Evolutionary conservation across 2,888 invertebrate genomes (phyloP).

Genomic region (Drosophila subsilvestris): DNA sequence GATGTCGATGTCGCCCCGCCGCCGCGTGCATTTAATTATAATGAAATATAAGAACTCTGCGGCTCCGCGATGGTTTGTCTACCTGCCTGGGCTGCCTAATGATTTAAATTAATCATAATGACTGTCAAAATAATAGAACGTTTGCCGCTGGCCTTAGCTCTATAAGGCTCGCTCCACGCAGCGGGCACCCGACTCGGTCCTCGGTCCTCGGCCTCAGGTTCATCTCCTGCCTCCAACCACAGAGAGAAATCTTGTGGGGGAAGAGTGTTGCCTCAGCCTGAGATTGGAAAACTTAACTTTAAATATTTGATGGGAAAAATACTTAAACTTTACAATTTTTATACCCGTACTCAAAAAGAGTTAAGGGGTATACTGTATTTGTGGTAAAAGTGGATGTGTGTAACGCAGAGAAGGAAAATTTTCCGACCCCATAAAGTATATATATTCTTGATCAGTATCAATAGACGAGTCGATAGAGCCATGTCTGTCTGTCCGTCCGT

Average conservation of each 20-base stretch:
- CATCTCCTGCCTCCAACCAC: slow-evolving; percentile 26
- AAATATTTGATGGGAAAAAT: too few relatives aligned
- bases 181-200: slow-evolving; percentile 57
- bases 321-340: too few relatives aligned
- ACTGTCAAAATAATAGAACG: slow-evolving; percentile 81
- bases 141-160: slow-evolving; percentile 53
- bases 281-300: background rate
- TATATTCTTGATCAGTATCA: too few relatives aligned
- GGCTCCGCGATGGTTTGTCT: slow-evolving; percentile 43
- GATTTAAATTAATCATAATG: slow-evolving; percentile 81
- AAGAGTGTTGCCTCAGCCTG: background rate
- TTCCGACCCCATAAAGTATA: too few relatives aligned
- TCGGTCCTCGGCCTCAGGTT: slow-evolving; percentile 14
- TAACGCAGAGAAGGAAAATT: too few relatives aligned
- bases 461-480: too few relatives aligned
- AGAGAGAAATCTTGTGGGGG: slow-evolving; percentile 6
- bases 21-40: slow-evolving; percentile 78
- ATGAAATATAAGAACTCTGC: slow-evolving; percentile 43
- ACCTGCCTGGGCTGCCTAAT: slow-evolving; percentile 76
- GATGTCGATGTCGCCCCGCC: slow-evolving; percentile 16
- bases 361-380: too few relatives aligned
- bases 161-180: slow-evolving; percentile 69
- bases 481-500: too few relatives aligned
- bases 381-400: too few relatives aligned
- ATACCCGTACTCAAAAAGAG: too few relatives aligned